A percentile compares a stretch with the other conserved stretches of the same genome.
Evolutionary conservation across 2,113 vertebrate species (phyloP).

Genomic region (Chinchilla lanigera): DNA sequence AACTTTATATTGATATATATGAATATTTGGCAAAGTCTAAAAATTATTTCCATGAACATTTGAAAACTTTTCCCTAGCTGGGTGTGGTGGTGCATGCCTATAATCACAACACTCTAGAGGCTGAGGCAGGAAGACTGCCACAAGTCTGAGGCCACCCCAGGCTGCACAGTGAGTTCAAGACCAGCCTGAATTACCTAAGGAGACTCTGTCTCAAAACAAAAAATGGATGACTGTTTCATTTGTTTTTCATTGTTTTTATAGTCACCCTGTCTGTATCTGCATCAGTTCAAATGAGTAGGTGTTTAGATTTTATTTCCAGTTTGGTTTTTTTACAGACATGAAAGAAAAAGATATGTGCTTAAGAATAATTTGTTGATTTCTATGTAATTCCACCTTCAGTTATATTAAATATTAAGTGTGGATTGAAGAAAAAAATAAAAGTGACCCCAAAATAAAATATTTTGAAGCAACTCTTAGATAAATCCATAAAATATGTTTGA

Average conservation of each 20-base stretch:
- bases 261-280: background rate
- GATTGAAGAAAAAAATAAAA: slow-evolving; percentile 38
- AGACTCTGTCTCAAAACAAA: background rate
- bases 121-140: background rate
- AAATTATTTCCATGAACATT: background rate
- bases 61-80: background rate
- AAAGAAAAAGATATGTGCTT: background rate
- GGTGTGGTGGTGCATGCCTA: background rate
- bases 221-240: background rate
- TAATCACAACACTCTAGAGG: background rate
- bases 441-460: background rate
- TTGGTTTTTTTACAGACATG: background rate
- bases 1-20: background rate
- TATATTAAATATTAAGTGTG: background rate
- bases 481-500: background rate
- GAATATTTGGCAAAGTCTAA: background rate
- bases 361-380: background rate
- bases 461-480: background rate
- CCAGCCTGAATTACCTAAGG: background rate
- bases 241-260: background rate
- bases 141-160: background rate
- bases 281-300: background rate
- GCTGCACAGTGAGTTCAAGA: background rate
- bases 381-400: background rate
- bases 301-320: slow-evolving; percentile 2